Evolutionary conservation across 2,888 invertebrate genomes (phyloP), one percentile per base, ranked within the genome.

Genomic region (Drosophila dives): DNA sequence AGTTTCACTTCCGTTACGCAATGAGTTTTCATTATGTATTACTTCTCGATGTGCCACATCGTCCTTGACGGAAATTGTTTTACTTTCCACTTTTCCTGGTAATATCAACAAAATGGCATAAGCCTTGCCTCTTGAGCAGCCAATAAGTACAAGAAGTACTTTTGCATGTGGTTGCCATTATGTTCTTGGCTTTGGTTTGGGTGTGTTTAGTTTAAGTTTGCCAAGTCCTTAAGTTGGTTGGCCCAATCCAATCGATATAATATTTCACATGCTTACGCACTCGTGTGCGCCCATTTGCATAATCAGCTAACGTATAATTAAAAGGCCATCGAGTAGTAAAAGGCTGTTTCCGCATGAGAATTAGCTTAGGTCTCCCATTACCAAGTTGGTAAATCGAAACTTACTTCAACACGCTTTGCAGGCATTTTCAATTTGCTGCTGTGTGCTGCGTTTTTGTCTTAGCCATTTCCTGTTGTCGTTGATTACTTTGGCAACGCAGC

Each of bases 301-400:
- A 88, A 84, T 83, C 89, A 86, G 86, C 84, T 81, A 75, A 59
- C 62, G 55, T 75, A 76, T 86, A 84, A 84, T 84, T 84, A 84
- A 88, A 83, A 83, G 86, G 74, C 83, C 65, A 86, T 86, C 79
- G 78, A 55, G 60, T n/a, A 56, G 45, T 42, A 65, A 55, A 67
- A 56, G 48, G n/a, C 26, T 58, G 20, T 33, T 8, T 45, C 20
- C 29, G n/a, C 64, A 40, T 40, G 26, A 26, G 49, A 53, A 38
- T 62, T 51, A 64, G 50, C n/a, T 26, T 51, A 32, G 38, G 15
- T 50, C 50, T 45, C 26, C 15, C 36, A 59, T 67, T 70, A 7
- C 62, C 53, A 62, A 62, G 64, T 49, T 64, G 64, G 42, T 55
- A 15, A 36, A 65, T 66, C 23, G 49, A 65, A 70, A 67, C 56